These are phyloP conservation scores for Carabus problematicus DNA, from an alignment of 2,888 invertebrate genomes.

Conservation along the genomic window DNA sequence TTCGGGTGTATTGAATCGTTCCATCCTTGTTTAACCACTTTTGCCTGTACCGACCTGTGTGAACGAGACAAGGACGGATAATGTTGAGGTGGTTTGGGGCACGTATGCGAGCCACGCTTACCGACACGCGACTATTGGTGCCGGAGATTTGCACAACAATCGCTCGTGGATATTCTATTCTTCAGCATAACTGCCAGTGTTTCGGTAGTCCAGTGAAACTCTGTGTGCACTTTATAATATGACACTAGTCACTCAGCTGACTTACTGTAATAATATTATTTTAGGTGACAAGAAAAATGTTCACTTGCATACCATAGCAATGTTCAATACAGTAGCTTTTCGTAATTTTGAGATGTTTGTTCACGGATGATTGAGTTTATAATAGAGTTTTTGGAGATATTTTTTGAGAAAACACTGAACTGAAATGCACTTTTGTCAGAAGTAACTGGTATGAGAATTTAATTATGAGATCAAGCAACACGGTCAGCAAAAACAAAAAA, in stretches of 20 bases:
- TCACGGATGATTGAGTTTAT: too few relatives aligned
- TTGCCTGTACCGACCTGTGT: slow-evolving; percentile 17
- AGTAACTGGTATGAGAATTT: too few relatives aligned
- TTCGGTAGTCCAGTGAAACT: slow-evolving; percentile 44
- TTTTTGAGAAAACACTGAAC: too few relatives aligned
- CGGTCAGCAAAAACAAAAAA: too few relatives aligned
- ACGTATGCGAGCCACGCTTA: slow-evolving; percentile 54
- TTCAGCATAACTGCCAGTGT: slow-evolving; percentile 55
- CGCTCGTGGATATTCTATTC: slow-evolving; percentile 55
- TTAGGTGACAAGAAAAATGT: slow-evolving; percentile 29
- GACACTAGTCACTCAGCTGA: slow-evolving; percentile 1
- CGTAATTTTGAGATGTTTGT: too few relatives aligned
- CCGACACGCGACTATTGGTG: slow-evolving; percentile 57
- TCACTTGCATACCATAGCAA: slow-evolving; percentile 6
- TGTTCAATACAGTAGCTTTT: too few relatives aligned
- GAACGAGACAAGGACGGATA: slow-evolving; percentile 52
- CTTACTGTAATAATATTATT: slow-evolving; percentile 37
- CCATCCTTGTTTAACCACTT: slow-evolving; percentile 47
- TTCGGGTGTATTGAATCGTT: slow-evolving; percentile 45
- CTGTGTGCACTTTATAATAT: slow-evolving; percentile 10
- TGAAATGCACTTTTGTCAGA: too few relatives aligned
- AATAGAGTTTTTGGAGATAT: too few relatives aligned
- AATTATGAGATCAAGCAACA: too few relatives aligned
- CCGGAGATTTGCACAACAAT: slow-evolving; percentile 58
- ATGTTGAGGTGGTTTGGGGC: slow-evolving; percentile 58